Percentiles rank a stretch among this genome's conserved stretches.
Conservation (phyloP, 1,140 invertebrate species). For the Drosophila funebris region DNA sequence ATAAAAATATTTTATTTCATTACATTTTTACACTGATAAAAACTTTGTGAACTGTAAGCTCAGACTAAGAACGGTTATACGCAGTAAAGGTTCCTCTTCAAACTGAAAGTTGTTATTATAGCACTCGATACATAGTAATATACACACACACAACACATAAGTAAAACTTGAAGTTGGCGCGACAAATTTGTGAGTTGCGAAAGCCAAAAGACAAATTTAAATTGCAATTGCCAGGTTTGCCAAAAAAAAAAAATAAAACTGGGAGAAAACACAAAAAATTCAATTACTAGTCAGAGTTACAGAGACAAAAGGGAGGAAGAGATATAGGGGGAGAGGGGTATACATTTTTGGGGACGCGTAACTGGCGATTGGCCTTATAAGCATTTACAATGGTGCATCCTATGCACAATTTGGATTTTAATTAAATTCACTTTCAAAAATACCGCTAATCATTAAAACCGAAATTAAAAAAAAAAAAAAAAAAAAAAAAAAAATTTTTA, state of each 20-base stretch:
- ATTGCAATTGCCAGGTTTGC: slow-evolving; percentile 30
- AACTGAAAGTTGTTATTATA: too few species aligned
- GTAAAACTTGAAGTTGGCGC: background rate
- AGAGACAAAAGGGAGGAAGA: background rate
- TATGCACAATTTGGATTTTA: slow-evolving; percentile 61
- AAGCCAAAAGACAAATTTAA: slow-evolving; percentile 23
- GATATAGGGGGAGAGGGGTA: background rate
- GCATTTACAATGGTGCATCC: slow-evolving; percentile 43
- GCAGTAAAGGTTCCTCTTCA: too few species aligned
- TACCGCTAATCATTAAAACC: slow-evolving; percentile 75
- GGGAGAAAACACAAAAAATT: slow-evolving; percentile 11
- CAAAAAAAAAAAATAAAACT: background rate
- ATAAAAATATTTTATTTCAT: too few species aligned
- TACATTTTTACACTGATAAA: too few species aligned
- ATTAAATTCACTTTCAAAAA: slow-evolving; percentile 81
- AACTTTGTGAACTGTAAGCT: too few species aligned
- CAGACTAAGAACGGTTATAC: too few species aligned
- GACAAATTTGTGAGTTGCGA: slow-evolving; percentile 11
- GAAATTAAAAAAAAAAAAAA: slow-evolving; percentile 34
- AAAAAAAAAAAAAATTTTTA: background rate
- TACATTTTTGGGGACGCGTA: slow-evolving; percentile 1
- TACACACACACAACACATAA: too few species aligned
- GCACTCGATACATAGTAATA: too few species aligned
- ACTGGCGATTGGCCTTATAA: slow-evolving; percentile 50
- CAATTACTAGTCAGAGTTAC: slow-evolving; percentile 23